phyloP scores from a whole-genome alignment of 2,888 invertebrate species.

The Cheilosia variabilis region DNA sequence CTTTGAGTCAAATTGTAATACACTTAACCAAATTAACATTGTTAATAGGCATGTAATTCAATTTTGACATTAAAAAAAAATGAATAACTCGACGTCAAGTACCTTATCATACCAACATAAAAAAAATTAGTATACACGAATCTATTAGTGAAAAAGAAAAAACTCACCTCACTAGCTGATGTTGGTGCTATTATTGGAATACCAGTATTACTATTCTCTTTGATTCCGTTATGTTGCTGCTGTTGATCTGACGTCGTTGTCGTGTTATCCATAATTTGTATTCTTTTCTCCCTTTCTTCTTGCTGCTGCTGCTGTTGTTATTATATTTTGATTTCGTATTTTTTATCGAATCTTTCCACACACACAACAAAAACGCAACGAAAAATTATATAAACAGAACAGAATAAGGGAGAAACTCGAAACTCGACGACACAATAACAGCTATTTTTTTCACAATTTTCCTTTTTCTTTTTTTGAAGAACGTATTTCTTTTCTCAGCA shows the following conservation, averaged over 20 bases:
- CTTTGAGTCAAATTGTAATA: too few species aligned
- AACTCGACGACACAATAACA: constrained; percentile 69
- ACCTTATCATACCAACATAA: background rate
- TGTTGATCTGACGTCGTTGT: constrained; percentile 77
- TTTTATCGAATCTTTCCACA: constrained; percentile 68
- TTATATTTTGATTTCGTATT: constrained; percentile 64
- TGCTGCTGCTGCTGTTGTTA: constrained; percentile 49
- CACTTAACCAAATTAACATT: too few species aligned
- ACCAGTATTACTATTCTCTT: constrained; percentile 82
- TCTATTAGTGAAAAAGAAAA: background rate
- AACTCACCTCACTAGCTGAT: constrained; percentile 74
- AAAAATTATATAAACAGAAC: constrained; percentile 65
- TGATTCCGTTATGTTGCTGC: constrained; percentile 81
- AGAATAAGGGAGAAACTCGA: constrained; percentile 61
- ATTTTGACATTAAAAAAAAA: background rate
- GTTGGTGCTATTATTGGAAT: constrained; percentile 79
- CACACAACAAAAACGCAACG: constrained; percentile 63
- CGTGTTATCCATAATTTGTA: constrained; percentile 75
- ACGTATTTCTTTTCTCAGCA: constrained; percentile 44
- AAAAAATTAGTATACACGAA: background rate
- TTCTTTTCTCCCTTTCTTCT: constrained; percentile 59
- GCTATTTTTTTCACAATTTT: constrained; percentile 27
- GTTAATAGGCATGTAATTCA: background rate
- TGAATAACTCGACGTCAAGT: background rate
- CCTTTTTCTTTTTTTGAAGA: constrained; percentile 36